These are phyloP conservation scores for Pocillopora damicornis DNA, from an alignment of 64 coral and sea anemone genomes.

Conservation along the genomic window DNA sequence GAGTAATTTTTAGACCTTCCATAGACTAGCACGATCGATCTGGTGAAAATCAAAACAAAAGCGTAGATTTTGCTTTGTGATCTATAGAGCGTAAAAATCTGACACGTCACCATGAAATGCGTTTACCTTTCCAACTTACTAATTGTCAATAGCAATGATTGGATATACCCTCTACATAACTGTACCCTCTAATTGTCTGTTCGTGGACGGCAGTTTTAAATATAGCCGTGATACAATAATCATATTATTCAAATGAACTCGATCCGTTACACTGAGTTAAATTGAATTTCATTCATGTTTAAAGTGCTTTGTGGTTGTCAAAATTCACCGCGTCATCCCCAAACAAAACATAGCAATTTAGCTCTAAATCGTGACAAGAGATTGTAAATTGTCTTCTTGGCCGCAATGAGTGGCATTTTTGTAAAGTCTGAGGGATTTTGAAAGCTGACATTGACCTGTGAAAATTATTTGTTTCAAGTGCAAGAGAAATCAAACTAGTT, in stretches of 20 bases:
- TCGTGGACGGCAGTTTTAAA: neutral
- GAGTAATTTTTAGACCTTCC: neutral
- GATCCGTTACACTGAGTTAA: too few species aligned
- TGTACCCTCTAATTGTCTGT: neutral
- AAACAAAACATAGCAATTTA: neutral
- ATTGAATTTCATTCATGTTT: neutral
- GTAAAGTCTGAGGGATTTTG: neutral
- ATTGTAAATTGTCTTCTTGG: neutral
- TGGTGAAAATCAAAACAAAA: neutral
- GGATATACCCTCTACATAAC: constrained; percentile 34
- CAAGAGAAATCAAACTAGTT: neutral
- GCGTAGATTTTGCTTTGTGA: neutral
- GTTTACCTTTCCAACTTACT: constrained; percentile 12
- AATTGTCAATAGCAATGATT: neutral
- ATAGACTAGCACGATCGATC: neutral
- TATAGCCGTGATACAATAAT: constrained; percentile 4
- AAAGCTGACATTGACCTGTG: neutral
- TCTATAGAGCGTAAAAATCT: constrained; percentile 9
- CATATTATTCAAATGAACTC: neutral
- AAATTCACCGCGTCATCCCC: neutral
- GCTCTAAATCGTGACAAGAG: neutral
- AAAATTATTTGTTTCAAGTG: too few species aligned
- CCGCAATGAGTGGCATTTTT: neutral
- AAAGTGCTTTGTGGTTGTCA: neutral
- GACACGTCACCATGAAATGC: constrained; percentile 40